Evolutionary conservation across 2,113 vertebrate genomes (phyloP).

Genomic region (Dolichallabes microphthalmus): DNA sequence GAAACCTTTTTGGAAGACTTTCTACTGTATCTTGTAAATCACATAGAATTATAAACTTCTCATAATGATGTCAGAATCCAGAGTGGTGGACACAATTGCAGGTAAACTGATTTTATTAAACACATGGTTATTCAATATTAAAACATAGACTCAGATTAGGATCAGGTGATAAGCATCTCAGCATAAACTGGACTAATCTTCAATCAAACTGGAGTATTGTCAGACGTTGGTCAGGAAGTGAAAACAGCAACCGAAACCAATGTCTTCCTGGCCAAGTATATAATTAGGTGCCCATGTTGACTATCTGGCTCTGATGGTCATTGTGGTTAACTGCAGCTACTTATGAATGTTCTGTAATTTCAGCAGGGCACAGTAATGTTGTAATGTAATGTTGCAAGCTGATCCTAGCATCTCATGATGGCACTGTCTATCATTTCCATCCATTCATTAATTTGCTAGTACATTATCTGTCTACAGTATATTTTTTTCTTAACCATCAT

Average conservation of each 20-base stretch:
- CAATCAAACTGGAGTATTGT: too few relatives aligned
- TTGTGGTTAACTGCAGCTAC: neutral
- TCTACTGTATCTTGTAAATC: too few relatives aligned
- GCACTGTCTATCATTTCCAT: neutral
- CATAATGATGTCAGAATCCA: too few relatives aligned
- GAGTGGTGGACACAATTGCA: too few relatives aligned
- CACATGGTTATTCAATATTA: too few relatives aligned
- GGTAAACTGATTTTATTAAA: too few relatives aligned
- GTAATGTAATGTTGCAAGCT: neutral
- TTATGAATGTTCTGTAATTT: conserved; percentile 2
- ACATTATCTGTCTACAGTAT: neutral
- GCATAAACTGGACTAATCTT: too few relatives aligned
- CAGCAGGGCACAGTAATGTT: neutral
- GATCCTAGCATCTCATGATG: neutral
- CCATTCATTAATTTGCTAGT: neutral
- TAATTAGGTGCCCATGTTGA: neutral
- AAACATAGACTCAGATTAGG: too few relatives aligned
- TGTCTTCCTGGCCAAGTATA: neutral
- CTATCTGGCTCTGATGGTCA: neutral
- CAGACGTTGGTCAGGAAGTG: neutral
- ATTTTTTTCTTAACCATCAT: neutral
- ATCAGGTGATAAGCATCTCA: too few relatives aligned
- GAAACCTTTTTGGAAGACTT: too few relatives aligned
- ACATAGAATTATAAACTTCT: too few relatives aligned
- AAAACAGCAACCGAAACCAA: neutral